Percentiles rank a stretch among this genome's conserved stretches.
phyloP scores from a whole-genome alignment of 2,888 invertebrate species.

The Apodemia zela region DNA sequence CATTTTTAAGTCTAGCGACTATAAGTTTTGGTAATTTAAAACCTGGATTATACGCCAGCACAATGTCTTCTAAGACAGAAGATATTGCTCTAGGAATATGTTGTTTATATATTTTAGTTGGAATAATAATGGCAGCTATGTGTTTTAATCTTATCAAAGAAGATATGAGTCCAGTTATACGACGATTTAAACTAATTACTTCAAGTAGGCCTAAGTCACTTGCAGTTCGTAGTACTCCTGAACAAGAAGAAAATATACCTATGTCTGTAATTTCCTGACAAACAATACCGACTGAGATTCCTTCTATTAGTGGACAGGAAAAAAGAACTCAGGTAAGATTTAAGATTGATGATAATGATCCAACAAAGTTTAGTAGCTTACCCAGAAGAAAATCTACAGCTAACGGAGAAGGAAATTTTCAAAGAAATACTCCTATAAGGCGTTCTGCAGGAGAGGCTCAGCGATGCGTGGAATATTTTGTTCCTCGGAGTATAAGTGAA shows the following conservation, averaged over 20 bases:
- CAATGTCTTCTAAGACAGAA: slow-evolving; percentile 66
- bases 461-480: slow-evolving; percentile 89
- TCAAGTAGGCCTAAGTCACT: slow-evolving; percentile 48
- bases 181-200: slow-evolving; percentile 44
- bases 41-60: slow-evolving; percentile 71
- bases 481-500: slow-evolving; percentile 91
- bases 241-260: slow-evolving; percentile 71
- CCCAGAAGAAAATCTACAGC: slow-evolving; percentile 70
- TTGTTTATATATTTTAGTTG: slow-evolving; percentile 89
- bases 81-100: slow-evolving; percentile 88
- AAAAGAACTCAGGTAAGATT: slow-evolving; percentile 58
- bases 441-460: slow-evolving; percentile 79
- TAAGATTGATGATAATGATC: slow-evolving; percentile 60
- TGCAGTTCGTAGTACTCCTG: slow-evolving; percentile 69
- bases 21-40: slow-evolving; percentile 91
- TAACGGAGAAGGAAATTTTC: slow-evolving; percentile 74
- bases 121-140: slow-evolving; percentile 92
- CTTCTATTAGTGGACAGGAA: slow-evolving; percentile 49
- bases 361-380: slow-evolving; percentile 78
- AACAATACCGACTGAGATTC: slow-evolving; percentile 58
- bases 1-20: slow-evolving; percentile 89
- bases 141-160: slow-evolving; percentile 93
- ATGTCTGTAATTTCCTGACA: slow-evolving; percentile 81
- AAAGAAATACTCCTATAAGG: slow-evolving; percentile 84
- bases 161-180: slow-evolving; percentile 75